Conservation (phyloP, 1,140 invertebrate genomes). For the Lordiphosa clarofinis region DNA sequence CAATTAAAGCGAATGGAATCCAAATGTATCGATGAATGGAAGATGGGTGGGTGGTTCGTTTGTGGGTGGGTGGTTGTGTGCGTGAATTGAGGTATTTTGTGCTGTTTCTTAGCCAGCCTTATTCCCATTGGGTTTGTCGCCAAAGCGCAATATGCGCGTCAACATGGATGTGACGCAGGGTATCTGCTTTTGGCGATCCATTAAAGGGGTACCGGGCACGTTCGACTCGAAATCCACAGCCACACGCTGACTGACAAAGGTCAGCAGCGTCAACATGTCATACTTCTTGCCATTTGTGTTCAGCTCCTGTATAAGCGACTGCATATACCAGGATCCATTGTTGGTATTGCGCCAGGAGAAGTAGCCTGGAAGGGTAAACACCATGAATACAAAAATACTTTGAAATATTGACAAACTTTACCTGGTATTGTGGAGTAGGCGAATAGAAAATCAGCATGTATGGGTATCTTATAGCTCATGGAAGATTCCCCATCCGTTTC, state of each 20-base stretch:
- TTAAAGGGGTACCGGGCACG: constrained; percentile 87
- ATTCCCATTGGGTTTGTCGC: constrained; percentile 79
- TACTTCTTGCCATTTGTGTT: constrained; percentile 85
- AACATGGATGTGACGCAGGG: constrained; percentile 96
- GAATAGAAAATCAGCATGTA: constrained; percentile 96
- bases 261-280: constrained; percentile 93
- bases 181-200: constrained; percentile 97
- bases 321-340: constrained; percentile 97
- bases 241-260: constrained; percentile 93
- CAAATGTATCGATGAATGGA: constrained; percentile 23
- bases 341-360: constrained; percentile 98
- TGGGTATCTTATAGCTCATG: constrained; percentile 89
- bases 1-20: constrained; percentile 63
- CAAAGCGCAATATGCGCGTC: constrained; percentile 89
- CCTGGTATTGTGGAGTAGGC: constrained; percentile 96
- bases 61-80: constrained; percentile 8
- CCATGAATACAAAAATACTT: neutral
- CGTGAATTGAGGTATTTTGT: neutral
- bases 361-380: constrained; percentile 83
- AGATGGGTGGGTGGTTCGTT: constrained; percentile 7
- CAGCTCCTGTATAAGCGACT: constrained; percentile 91
- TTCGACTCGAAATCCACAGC: constrained; percentile 95
- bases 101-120: constrained; percentile 45
- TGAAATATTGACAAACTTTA: constrained; percentile 59
- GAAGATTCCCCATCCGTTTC: constrained; percentile 87